Evolutionary conservation across 30 jellyfish, hydroid and myxozoan genomes (phyloP).

Genomic region (Nemopilema nomurai): DNA sequence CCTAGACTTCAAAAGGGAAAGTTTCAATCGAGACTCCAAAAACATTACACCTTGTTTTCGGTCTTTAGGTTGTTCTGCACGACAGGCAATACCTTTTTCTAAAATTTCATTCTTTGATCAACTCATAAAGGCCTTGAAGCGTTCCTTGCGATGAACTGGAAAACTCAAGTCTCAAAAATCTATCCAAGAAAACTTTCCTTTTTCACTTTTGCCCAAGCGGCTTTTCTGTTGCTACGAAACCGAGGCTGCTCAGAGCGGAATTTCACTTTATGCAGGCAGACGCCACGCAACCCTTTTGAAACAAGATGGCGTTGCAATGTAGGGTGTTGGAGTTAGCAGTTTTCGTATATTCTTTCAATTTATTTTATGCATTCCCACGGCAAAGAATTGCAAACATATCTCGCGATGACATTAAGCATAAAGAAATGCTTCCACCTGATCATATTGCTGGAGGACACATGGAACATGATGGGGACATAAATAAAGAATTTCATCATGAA

Average conservation of each 20-base stretch:
- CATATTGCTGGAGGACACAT: constrained; percentile 87
- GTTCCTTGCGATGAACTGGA: neutral
- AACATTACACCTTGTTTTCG: too few species aligned
- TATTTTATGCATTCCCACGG: constrained; percentile 38
- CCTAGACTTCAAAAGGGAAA: too few species aligned
- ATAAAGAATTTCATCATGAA: constrained; percentile 89
- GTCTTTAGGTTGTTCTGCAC: too few species aligned
- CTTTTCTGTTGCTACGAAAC: constrained; percentile 21
- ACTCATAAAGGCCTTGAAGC: neutral
- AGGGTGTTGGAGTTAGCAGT: neutral
- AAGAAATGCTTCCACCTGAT: constrained; percentile 88
- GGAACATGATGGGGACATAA: constrained; percentile 90
- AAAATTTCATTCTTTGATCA: neutral
- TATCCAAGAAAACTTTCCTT: too few species aligned
- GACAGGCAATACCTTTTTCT: too few species aligned
- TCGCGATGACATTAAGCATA: constrained; percentile 66
- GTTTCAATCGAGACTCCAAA: too few species aligned
- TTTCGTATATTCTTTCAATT: neutral
- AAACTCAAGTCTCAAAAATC: too few species aligned
- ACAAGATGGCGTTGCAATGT: neutral
- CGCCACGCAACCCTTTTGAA: constrained; percentile 20
- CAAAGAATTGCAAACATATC: constrained; percentile 59
- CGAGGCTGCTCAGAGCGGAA: neutral
- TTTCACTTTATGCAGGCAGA: neutral
- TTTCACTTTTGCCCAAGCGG: too few species aligned